phyloP scores from a whole-genome alignment of 2,113 vertebrate species.

The Balaenoptera acutorostrata region DNA sequence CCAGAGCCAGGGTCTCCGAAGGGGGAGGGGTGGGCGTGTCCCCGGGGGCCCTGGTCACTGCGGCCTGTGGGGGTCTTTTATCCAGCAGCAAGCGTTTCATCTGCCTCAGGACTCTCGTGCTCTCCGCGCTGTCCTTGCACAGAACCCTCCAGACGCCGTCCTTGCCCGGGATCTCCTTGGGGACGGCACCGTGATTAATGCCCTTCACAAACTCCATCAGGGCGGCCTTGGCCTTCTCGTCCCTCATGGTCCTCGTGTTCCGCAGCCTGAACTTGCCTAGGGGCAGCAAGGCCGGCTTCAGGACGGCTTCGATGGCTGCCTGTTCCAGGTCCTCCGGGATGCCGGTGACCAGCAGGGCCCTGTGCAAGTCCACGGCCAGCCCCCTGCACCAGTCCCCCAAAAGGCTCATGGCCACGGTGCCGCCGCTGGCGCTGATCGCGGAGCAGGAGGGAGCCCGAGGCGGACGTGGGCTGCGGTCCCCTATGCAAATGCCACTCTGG shows the following conservation, averaged over 20 bases:
- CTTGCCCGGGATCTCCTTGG: background rate
- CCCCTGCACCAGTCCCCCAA: background rate
- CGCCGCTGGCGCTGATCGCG: background rate
- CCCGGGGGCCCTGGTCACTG: background rate
- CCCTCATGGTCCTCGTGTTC: background rate
- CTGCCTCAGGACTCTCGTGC: background rate
- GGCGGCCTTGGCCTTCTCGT: background rate
- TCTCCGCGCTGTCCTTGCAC: background rate
- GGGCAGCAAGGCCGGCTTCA: background rate
- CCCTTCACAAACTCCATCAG: background rate
- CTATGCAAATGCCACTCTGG: background rate
- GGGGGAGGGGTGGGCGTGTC: background rate
- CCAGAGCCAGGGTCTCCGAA: background rate
- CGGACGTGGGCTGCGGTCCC: background rate
- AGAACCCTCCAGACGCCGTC: background rate
- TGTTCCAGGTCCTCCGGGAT: background rate
- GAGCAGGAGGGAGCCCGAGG: background rate
- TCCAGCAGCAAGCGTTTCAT: background rate
- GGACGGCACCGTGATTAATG: background rate
- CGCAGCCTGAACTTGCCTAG: conserved; percentile 22
- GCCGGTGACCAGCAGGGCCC: conserved; percentile 24
- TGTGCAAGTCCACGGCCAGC: background rate
- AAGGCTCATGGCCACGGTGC: background rate
- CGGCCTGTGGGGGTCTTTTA: background rate
- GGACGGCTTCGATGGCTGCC: background rate